A percentile compares a stretch with the other conserved stretches of the same genome.
Conservation (phyloP, 2,888 invertebrate species). For the Macrosiphum euphorbiae region DNA sequence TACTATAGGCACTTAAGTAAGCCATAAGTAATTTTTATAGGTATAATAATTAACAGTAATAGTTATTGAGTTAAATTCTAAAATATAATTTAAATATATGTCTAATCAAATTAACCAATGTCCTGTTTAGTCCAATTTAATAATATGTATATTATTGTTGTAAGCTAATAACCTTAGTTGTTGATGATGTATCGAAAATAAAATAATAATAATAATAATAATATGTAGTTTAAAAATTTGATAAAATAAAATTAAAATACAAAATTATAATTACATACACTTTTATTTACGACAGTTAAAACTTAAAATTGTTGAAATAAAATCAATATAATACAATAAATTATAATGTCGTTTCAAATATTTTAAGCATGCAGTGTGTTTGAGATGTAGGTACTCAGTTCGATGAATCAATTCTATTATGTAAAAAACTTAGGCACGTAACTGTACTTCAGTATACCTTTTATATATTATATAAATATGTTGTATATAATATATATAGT, state of each 20-base stretch:
- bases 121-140: background rate
- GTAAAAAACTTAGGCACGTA: background rate
- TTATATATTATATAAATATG: background rate
- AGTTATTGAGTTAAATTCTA: background rate
- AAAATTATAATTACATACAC: too few species aligned
- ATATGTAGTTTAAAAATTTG: background rate
- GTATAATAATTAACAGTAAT: background rate
- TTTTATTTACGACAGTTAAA: too few species aligned
- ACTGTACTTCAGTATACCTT: background rate
- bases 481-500: background rate
- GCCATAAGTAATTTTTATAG: background rate
- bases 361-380: too few species aligned
- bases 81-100: background rate
- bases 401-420: background rate
- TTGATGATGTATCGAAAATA: too few species aligned
- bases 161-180: too few species aligned
- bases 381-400: background rate
- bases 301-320: too few species aligned
- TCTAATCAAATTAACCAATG: background rate
- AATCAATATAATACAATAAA: too few species aligned
- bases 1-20: too few species aligned
- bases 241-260: too few species aligned
- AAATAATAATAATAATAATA: background rate
- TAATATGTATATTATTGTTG: background rate
- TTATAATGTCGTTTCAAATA: too few species aligned